Evolutionary conservation across 2,888 invertebrate species (phyloP), one percentile per base, ranked within the genome.

Genomic region (Hylaea fasciaria): DNA sequence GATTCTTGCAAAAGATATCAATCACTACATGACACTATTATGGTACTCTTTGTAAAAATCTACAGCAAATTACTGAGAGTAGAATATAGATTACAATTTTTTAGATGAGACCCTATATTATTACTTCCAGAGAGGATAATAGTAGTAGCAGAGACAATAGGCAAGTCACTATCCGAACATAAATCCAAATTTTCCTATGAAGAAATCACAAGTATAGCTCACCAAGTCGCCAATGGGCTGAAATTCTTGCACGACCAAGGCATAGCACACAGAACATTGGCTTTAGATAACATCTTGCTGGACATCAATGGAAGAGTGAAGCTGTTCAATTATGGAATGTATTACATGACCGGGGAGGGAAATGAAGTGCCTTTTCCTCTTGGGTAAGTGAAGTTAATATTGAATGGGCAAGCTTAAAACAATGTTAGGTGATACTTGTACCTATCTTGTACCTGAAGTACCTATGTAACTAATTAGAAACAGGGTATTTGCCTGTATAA

Each of bases 301-400:
- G 95, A 96, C 78, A 91, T 91, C 45, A 90, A 94, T 77, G 94
- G 95, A 41, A 93, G 94, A 78, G 95, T 97, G 0, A 98, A 98
- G 81, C 84, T 99, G 37, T 97, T 97, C 74, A 97, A 98, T 86
- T 98, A 97, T 93, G 99, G 98, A n/a, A 88, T 98, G 71, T 97
- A 96, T 85, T 95, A 96, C 74, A 97, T 98, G 96, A 98, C 98
- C 13, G 96, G 95, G 71, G 93, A 94, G 79, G 98, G 98, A 12
- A 94, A 94, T 77, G 95, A 97, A 82, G 97, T 99, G 1, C 94
- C 96, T 12, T 98, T 99, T 93, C 98, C 98, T 62, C 94, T 97
- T 70, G 95, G 97, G 95, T 96, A 90, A 86, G 93, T 84, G 62
- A 45, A 49, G 43, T 62, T 53, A 41, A 11, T 48, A 5, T 14